phyloP scores from a whole-genome alignment of 2,797 vertebrate species.

The Erethizon dorsatum region DNA sequence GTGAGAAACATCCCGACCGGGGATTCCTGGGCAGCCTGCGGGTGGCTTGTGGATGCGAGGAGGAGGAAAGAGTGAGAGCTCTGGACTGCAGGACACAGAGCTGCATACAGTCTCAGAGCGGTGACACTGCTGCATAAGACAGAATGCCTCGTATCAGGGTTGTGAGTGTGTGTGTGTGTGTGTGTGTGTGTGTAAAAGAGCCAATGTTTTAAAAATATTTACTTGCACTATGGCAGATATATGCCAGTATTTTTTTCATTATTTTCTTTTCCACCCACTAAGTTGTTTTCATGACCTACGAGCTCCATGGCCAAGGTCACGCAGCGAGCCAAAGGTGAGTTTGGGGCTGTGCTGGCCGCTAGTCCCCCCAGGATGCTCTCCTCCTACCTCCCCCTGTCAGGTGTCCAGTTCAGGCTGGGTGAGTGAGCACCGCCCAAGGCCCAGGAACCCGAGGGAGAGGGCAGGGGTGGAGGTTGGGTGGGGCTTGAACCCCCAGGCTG shows the following conservation, averaged over 20 bases:
- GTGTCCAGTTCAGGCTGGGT: background rate
- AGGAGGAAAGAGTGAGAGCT: background rate
- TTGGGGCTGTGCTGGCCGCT: background rate
- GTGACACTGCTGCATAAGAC: background rate
- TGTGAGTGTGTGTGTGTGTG: too few species aligned
- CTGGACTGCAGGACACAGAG: background rate
- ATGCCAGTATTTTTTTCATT: background rate
- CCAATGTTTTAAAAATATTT: background rate
- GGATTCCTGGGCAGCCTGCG: background rate
- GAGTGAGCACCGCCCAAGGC: background rate
- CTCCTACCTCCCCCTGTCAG: fast-evolving
- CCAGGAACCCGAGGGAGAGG: background rate
- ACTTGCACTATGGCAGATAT: background rate
- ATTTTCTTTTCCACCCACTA: background rate
- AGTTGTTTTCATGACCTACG: background rate
- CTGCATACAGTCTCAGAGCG: background rate
- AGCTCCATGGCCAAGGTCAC: background rate
- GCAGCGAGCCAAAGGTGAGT: background rate
- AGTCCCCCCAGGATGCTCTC: background rate
- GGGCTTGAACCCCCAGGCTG: background rate
- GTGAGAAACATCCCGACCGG: background rate
- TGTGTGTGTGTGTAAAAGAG: background rate
- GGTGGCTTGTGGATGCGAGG: background rate
- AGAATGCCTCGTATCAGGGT: background rate
- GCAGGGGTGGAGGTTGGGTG: background rate